phyloP scores from a whole-genome alignment of 2,797 vertebrate genomes.

The Scarus forsteni region DNA sequence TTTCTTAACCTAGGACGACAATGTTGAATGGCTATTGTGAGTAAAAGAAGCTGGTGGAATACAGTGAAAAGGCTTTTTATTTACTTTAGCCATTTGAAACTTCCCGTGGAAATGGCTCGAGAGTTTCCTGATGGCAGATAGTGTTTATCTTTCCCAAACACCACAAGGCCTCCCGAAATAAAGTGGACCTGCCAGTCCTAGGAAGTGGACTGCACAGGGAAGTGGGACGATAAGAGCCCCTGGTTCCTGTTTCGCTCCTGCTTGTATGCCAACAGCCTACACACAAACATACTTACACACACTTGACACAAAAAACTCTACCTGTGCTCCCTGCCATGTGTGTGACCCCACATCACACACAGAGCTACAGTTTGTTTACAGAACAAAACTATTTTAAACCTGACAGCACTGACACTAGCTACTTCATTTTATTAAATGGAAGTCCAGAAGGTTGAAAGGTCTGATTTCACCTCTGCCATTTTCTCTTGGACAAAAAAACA shows the following conservation, averaged over 20 bases:
- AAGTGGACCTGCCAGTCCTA: conserved; percentile 91
- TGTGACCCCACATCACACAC: conserved; percentile 34
- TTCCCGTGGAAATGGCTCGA: conserved; percentile 98
- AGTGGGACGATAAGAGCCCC: conserved; percentile 91
- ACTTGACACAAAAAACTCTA: conserved; percentile 12
- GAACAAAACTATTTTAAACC: conserved; percentile 4
- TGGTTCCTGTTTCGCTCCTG: conserved; percentile 93
- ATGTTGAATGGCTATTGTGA: conserved; percentile 85
- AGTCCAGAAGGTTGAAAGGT: neutral
- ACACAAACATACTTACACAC: conserved; percentile 13
- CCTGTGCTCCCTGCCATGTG: conserved; percentile 82
- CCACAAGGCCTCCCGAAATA: conserved; percentile 99
- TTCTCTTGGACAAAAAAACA: neutral
- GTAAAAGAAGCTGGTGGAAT: conserved; percentile 79
- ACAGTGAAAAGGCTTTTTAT: conserved; percentile 91
- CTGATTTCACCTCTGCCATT: neutral
- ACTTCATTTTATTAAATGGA: neutral
- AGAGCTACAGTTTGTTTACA: conserved; percentile 26
- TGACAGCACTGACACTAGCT: neutral
- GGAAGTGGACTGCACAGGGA: conserved; percentile 83
- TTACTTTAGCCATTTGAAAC: conserved; percentile 99
- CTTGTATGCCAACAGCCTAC: conserved; percentile 64
- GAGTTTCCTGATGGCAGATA: conserved; percentile 99
- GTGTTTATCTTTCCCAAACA: conserved; percentile 99
- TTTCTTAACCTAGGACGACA: conserved; percentile 82